Percentiles rank a stretch among this genome's conserved stretches.
phyloP scores from a whole-genome alignment of 2,888 invertebrate genomes.

The Corbicula japonica region DNA sequence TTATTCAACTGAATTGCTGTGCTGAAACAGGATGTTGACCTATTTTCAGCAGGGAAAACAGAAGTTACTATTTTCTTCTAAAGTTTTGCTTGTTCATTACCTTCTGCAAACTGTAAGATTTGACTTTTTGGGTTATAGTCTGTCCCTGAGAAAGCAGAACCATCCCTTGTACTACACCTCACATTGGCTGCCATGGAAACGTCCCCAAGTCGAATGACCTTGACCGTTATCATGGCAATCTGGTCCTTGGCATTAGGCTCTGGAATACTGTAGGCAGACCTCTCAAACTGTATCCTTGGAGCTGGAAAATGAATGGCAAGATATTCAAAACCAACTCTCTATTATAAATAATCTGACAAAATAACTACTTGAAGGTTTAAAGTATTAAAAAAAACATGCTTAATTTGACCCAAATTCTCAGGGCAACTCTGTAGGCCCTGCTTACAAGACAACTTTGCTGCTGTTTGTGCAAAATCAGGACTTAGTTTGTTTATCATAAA shows the following conservation, averaged over 20 bases:
- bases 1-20: no score
- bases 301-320: no score
- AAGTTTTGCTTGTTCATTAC: slow-evolving; percentile 63
- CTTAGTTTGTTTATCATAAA: neutral
- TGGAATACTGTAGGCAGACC: slow-evolving; percentile 81
- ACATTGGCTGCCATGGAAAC: slow-evolving; percentile 78
- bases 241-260: slow-evolving; percentile 80
- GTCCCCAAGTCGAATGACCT: slow-evolving; percentile 83
- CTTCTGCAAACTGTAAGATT: slow-evolving; percentile 82
- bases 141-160: slow-evolving; percentile 84
- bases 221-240: slow-evolving; percentile 74
- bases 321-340: no score
- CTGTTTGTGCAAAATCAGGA: neutral
- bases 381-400: neutral
- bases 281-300: slow-evolving; percentile 81
- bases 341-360: no score
- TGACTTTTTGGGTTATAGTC: slow-evolving; percentile 85
- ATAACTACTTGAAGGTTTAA: no score
- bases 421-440: neutral
- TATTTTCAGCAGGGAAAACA: no score
- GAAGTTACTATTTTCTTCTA: no score
- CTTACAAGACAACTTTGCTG: neutral
- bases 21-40: no score
- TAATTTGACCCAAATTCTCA: neutral
- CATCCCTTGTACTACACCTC: slow-evolving; percentile 85